Conservation (phyloP, 2,113 vertebrate genomes). For the Asarcornis scutulata region DNA sequence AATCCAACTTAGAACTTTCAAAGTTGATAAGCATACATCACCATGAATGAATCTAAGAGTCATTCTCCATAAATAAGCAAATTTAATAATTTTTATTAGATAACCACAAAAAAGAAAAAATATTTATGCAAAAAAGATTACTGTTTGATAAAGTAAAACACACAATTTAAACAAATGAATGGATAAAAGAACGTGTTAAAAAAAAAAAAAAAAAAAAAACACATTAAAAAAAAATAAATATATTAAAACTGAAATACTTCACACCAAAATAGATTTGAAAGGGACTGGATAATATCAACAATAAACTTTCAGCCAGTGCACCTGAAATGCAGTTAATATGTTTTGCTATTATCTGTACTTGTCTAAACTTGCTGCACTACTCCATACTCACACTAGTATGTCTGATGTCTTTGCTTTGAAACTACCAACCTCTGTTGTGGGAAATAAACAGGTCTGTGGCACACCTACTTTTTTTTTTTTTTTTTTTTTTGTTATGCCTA, state of each 20-base stretch:
- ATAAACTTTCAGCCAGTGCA: not conserved
- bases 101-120: not conserved
- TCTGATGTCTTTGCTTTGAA: constrained; percentile 20
- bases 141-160: not conserved
- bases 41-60: not conserved
- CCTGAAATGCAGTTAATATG: constrained; percentile 5
- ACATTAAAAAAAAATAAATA: not conserved
- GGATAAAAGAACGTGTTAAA: not conserved
- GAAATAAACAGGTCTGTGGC: not conserved
- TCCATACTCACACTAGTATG: not conserved
- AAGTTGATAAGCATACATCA: not conserved
- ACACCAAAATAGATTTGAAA: not conserved
- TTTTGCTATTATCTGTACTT: not conserved
- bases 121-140: not conserved
- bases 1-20: not conserved
- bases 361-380: constrained; percentile 16
- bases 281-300: not conserved
- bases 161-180: not conserved
- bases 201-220: not conserved
- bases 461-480: not conserved
- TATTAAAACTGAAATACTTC: not conserved
- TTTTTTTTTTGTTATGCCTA: not conserved
- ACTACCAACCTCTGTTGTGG: not conserved
- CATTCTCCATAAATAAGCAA: not conserved
- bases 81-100: not conserved